These are phyloP conservation scores for Lepidocyrtoides sp. DNA, from an alignment of 2,888 invertebrate genomes.

Conservation along the genomic window DNA sequence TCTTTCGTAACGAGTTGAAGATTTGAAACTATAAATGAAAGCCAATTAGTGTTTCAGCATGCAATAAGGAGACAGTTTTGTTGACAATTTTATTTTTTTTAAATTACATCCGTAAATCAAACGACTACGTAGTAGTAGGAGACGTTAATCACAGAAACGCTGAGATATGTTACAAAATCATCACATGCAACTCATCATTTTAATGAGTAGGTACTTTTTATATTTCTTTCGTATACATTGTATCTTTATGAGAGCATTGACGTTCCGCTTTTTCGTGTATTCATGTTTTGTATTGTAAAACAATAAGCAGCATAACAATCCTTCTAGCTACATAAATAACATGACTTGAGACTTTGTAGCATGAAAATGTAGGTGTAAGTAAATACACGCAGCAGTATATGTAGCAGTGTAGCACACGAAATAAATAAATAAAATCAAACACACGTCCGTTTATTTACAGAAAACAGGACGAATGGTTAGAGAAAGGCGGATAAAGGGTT, in stretches of 20 bases:
- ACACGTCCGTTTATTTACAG: too few relatives aligned
- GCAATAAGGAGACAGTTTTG: not conserved
- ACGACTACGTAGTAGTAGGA: not conserved
- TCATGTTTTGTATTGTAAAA: not conserved
- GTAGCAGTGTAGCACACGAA: not conserved
- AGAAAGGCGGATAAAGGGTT: too few relatives aligned
- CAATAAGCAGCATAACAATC: not conserved
- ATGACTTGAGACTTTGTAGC: too few relatives aligned
- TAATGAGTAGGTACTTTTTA: constrained; percentile 34
- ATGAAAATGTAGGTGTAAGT: too few relatives aligned
- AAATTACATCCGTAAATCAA: too few relatives aligned
- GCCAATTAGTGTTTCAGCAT: constrained; percentile 33
- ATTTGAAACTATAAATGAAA: not conserved
- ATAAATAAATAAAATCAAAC: too few relatives aligned
- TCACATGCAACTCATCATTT: constrained; percentile 43
- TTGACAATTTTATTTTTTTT: constrained; percentile 24
- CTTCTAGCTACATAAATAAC: too few relatives aligned
- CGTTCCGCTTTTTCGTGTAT: constrained; percentile 22
- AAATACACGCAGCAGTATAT: too few relatives aligned
- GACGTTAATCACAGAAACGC: not conserved
- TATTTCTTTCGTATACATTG: not conserved
- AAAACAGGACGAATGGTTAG: too few relatives aligned
- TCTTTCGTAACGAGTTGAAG: not conserved
- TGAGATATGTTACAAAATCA: not conserved
- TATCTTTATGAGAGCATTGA: not conserved